These are phyloP conservation scores for Ctenopoma multispine DNA, from an alignment of 2,797 vertebrate genomes.

Conservation along the genomic window DNA sequence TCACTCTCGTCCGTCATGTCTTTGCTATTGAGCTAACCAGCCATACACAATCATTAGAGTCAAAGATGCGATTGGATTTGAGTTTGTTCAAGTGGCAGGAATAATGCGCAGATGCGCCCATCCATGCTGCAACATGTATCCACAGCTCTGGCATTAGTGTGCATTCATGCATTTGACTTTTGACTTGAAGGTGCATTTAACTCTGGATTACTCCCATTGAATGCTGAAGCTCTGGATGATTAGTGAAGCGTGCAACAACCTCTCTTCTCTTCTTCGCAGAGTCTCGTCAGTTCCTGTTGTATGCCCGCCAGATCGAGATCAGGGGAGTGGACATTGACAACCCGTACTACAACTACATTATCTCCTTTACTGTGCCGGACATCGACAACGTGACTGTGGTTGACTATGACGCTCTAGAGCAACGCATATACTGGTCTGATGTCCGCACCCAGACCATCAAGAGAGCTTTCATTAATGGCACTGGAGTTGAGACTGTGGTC, in stretches of 20 bases:
- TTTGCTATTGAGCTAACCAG: conserved; percentile 43
- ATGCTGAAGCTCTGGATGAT: not conserved
- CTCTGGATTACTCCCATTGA: conserved; percentile 31
- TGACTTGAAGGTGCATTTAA: conserved; percentile 38
- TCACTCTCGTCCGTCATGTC: conserved; percentile 36
- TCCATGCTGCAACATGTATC: conserved; percentile 30
- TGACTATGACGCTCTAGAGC: conserved; percentile 94
- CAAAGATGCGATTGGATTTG: conserved; percentile 62
- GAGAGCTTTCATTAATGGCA: conserved; percentile 97
- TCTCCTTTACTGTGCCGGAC: conserved; percentile 97
- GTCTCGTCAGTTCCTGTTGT: conserved; percentile 95
- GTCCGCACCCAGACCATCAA: conserved; percentile 98
- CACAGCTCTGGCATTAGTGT: conserved; percentile 22
- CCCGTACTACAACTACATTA: conserved; percentile 98
- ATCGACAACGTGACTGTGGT: conserved; percentile 97
- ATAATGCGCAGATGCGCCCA: conserved; percentile 37
- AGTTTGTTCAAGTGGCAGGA: conserved; percentile 63
- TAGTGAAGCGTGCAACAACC: conserved; percentile 17
- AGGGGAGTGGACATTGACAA: conserved; percentile 96
- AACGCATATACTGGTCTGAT: conserved; percentile 98
- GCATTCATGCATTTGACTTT: conserved; percentile 39
- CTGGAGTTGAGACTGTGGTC: conserved; percentile 94
- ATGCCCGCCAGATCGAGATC: conserved; percentile 97
- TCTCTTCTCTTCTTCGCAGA: conserved; percentile 77
- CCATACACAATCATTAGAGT: conserved; percentile 57